These are phyloP conservation scores for Erpornis zantholeuca DNA, from an alignment of 2,113 vertebrate species.

Conservation along the genomic window DNA sequence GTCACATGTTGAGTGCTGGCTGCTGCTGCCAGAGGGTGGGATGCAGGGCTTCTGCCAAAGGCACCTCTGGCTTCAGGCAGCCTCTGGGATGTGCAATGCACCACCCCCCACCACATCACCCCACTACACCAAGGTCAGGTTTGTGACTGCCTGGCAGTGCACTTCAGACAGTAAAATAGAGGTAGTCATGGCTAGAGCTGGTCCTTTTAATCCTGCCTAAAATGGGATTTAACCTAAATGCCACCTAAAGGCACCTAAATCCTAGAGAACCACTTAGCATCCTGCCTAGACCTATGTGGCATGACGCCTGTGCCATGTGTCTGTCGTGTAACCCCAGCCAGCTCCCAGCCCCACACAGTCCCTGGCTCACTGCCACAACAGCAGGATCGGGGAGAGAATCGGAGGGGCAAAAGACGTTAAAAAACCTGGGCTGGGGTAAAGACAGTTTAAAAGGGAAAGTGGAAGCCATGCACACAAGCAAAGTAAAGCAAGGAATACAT, in stretches of 20 bases:
- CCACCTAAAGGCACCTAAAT: neutral
- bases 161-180: neutral
- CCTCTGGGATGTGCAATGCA: neutral
- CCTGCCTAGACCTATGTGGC: neutral
- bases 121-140: neutral
- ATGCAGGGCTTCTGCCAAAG: neutral
- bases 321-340: neutral
- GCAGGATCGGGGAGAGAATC: accelerated
- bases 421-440: neutral
- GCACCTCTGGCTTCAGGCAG: neutral
- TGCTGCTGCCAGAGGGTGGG: neutral
- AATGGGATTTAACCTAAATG: neutral
- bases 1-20: accelerated
- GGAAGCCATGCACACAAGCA: neutral
- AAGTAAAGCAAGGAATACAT: neutral
- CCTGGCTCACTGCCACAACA: neutral
- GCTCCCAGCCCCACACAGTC: neutral
- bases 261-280: neutral
- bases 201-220: neutral
- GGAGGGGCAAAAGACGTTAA: neutral
- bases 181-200: neutral
- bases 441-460: neutral
- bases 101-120: neutral
- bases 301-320: neutral
- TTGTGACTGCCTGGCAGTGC: neutral